Evolutionary conservation across 1,140 invertebrate genomes (phyloP).

Genomic region (Cepaea nemoralis): DNA sequence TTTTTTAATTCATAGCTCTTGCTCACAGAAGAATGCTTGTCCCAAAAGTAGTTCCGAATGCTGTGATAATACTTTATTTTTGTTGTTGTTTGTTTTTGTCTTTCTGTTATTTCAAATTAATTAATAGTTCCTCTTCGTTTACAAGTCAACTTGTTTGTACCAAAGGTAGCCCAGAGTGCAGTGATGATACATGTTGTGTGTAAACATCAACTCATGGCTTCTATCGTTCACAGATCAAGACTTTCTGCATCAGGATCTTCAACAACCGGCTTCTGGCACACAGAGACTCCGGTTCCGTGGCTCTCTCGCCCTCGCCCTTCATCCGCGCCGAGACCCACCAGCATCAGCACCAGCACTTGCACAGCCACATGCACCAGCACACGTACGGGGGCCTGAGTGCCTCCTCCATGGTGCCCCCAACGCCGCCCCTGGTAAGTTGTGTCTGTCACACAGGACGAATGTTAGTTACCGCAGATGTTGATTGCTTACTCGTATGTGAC

Average conservation of each 20-base stretch:
- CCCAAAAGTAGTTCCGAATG: no score
- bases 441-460: neutral
- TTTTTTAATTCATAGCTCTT: no score
- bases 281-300: slow-evolving; percentile 77
- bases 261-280: slow-evolving; percentile 90
- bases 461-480: no score
- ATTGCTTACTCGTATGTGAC: no score
- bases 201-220: neutral
- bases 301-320: slow-evolving; percentile 77
- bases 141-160: no score
- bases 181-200: no score
- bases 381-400: slow-evolving; percentile 88
- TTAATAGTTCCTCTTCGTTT: no score
- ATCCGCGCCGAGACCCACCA: slow-evolving; percentile 78
- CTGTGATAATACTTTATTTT: no score
- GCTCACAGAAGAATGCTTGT: no score
- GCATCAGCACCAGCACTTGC: slow-evolving; percentile 78
- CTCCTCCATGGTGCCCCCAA: slow-evolving; percentile 66
- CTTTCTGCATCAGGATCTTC: slow-evolving; percentile 88
- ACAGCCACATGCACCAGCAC: slow-evolving; percentile 84
- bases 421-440: slow-evolving; percentile 60
- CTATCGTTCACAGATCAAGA: slow-evolving; percentile 75
- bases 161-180: no score
- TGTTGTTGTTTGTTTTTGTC: no score
- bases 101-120: no score